Evolutionary conservation across 2,797 vertebrate genomes (phyloP), one percentile per base, ranked within the genome.

Genomic region (Botia kubotai): DNA sequence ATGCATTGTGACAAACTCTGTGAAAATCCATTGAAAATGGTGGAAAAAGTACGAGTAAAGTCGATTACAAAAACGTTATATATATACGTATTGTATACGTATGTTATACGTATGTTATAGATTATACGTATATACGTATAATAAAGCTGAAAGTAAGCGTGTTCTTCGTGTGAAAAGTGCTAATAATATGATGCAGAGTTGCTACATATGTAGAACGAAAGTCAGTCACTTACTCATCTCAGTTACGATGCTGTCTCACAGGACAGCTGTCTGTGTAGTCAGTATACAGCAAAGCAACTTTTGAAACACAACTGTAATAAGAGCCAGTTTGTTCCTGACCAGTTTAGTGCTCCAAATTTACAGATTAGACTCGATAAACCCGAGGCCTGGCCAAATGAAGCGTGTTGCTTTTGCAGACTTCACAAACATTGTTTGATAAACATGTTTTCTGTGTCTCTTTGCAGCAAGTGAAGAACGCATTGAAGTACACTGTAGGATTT

Each of bases 401-500:
- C 86, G 82, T 85, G 84, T 90, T 91, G 62, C 86, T 81, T 86
- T 79, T 84, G 87, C 23, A 65, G 68, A 46, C 75, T 57, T 76
- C 75, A 82, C 72, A 67, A 89, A 88, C 57, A 53, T 58, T 50
- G 26, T 53, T 50, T 53, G 46, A 53, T 72, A 63, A 72, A 72
- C 19, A 16, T 71, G 55, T 39, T 79, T 77, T 91, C 79, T 89
- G 84, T 89, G 80, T 89, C 91, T 91, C 76, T 87, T 92, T 94
- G 79, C 90, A 99, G 97, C 97, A 98, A 95, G 93, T 98, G 90
- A 97, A 97, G 93, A 97, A 94, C 1, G 97, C 97, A 68, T 86
- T 98, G 87, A 99, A 94, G 88, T 99, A 98, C 87, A 98, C 97
- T 23, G 62, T 96, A 91, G 98, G 95, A 90, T 99, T 99, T 87